phyloP scores from a whole-genome alignment of 1,140 invertebrate genomes.

The Panonychus citri region DNA sequence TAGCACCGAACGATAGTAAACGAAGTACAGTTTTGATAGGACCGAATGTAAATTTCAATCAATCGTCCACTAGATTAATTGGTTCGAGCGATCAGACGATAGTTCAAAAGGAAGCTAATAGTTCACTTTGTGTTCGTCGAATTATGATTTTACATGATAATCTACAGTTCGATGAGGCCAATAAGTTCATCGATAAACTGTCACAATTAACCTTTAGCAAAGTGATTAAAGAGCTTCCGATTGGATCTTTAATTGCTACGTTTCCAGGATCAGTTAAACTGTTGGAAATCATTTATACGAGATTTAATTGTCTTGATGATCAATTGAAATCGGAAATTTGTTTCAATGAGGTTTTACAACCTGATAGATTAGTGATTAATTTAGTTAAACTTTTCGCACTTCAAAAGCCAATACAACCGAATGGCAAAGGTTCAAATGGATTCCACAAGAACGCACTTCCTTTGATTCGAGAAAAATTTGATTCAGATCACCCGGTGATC shows the following conservation, averaged over 20 bases:
- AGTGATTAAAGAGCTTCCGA: constrained; percentile 44
- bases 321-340: constrained; percentile 20
- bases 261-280: constrained; percentile 60
- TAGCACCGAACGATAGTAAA: too few relatives aligned
- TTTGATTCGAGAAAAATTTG: not conserved
- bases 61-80: too few relatives aligned
- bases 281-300: constrained; percentile 57
- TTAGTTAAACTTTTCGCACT: constrained; percentile 47
- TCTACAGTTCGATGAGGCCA: constrained; percentile 49
- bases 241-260: constrained; percentile 61
- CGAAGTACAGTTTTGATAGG: too few relatives aligned
- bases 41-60: too few relatives aligned
- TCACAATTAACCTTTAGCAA: constrained; percentile 43
- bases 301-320: constrained; percentile 12
- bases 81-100: too few relatives aligned
- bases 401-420: not conserved
- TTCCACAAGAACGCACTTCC: not conserved
- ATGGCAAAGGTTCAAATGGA: not conserved
- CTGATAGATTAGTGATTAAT: constrained; percentile 17
- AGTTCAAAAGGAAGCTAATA: not conserved
- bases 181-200: constrained; percentile 44
- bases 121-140: constrained; percentile 13
- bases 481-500: constrained; percentile 13
- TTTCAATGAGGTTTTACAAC: constrained; percentile 44
- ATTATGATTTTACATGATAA: constrained; percentile 50